Conservation (phyloP, 2,797 vertebrate species). For the Taenioides sp. region DNA sequence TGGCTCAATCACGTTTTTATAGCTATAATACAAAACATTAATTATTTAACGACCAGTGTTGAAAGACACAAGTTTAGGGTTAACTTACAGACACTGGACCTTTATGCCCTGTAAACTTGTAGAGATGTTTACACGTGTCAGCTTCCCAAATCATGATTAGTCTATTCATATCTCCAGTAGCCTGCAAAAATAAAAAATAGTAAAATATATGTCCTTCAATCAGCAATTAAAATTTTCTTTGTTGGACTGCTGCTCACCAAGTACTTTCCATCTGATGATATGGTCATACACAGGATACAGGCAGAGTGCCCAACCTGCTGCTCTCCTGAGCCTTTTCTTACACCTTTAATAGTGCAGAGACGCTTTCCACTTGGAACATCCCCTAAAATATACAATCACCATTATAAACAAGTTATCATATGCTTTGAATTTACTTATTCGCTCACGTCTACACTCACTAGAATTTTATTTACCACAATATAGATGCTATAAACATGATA, state of each 20-base stretch:
- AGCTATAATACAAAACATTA: too few species aligned
- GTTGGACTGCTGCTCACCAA: conserved; percentile 74
- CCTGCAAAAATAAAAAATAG: conserved; percentile 67
- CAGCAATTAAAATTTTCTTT: neutral
- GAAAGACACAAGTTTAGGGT: neutral
- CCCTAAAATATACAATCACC: conserved; percentile 74
- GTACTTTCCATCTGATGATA: conserved; percentile 94
- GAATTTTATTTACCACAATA: too few species aligned
- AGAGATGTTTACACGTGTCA: conserved; percentile 84
- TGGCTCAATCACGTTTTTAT: too few species aligned
- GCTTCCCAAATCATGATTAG: conserved; percentile 95
- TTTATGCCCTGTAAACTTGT: conserved; percentile 90
- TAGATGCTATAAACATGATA: too few species aligned
- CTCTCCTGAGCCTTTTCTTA: conserved; percentile 83
- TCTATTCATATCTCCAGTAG: conserved; percentile 91
- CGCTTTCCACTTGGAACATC: conserved; percentile 88
- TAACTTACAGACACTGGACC: conserved; percentile 87
- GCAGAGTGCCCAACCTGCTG: conserved; percentile 83
- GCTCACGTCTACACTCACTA: too few species aligned
- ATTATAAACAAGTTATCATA: neutral
- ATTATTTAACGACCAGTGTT: too few species aligned
- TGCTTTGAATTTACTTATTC: too few species aligned
- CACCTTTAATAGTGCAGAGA: conserved; percentile 82
- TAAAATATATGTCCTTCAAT: neutral
- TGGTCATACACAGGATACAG: conserved; percentile 89